phyloP scores from a whole-genome alignment of 2,113 vertebrate species.

The Apaloderma vittatum region DNA sequence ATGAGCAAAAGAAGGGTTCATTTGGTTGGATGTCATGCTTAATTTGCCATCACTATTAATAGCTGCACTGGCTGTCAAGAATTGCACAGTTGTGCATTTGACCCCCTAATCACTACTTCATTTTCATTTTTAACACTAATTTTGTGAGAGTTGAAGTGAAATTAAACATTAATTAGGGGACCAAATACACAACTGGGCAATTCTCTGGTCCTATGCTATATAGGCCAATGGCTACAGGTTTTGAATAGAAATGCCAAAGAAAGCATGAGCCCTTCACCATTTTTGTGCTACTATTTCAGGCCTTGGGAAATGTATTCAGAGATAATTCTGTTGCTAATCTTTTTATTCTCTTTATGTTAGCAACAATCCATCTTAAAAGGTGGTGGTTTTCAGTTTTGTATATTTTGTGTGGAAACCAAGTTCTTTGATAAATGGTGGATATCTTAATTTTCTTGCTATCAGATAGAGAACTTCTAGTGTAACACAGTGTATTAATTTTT shows the following conservation, averaged over 20 bases:
- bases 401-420: not conserved
- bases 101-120: conserved; percentile 16
- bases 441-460: conserved; percentile 32
- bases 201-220: not conserved
- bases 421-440: not conserved
- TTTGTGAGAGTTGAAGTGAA: conserved; percentile 63
- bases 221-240: not conserved
- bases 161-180: conserved; percentile 63
- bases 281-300: not conserved
- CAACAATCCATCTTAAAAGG: not conserved
- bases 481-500: conserved; percentile 34
- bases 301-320: not conserved
- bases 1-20: conserved; percentile 16
- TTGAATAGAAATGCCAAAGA: not conserved
- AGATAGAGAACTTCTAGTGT: not conserved
- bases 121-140: conserved; percentile 70
- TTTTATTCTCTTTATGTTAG: not conserved
- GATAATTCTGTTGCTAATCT: not conserved
- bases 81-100: conserved; percentile 44
- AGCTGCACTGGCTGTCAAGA: conserved; percentile 7
- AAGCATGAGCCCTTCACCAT: not conserved
- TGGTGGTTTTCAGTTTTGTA: not conserved
- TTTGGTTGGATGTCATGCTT: conserved; percentile 35
- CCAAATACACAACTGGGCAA: not conserved
- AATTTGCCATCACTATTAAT: conserved; percentile 44